Base-by-base conservation (phyloP, 2,113 vertebrate species). In the Hypomesus transpacificus region DNA sequence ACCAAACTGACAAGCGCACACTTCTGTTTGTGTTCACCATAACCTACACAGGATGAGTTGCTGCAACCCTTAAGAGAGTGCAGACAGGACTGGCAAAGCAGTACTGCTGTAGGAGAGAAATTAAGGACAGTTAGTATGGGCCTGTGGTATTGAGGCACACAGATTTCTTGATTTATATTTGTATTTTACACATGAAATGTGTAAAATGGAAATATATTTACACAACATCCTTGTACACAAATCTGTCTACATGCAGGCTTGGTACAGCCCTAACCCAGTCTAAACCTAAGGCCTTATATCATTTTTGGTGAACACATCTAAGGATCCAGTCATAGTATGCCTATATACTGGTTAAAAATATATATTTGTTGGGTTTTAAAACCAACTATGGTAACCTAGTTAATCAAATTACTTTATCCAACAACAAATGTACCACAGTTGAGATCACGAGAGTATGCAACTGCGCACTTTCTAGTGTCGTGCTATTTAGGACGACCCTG, bases 71-170 rank as follows among this genome's bases (percentile, higher is more conserved):
- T 97, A 98, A 98, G 96, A 99, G 96, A 97, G 95, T 95, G 97
- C 97, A 98, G 97, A 98, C 97, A 98, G 97, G 97, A 98, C 96
- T 99, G 97, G 96, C 97, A 98, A 94, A 99, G 96, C 97, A 98
- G 97, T 98, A 99, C 97, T 98, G 97, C 97, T 99, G 97, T 98
- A 99, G 97, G 96, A 99, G 96, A 99, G 96, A 99, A 99, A 99
- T 99, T 99, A 98, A 98, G 96, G 95, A 99, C 96, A 99, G 97
- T 99, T 99, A 99, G 97, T 99, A 98, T 96, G 95, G 95, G 96
- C 96, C 96, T 94, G 95, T 96, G 95, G 91, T 96, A 98, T 97
- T 93, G 94, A 93, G 83, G 91, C 86, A 94, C 90, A 93, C 88
- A 92, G 82, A 87, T 96, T 96, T 94, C 95, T 89, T 63, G 87